Evolutionary conservation across 2,797 vertebrate genomes (phyloP), one percentile per base, ranked within the genome.

Genomic region (Lophius americanus): DNA sequence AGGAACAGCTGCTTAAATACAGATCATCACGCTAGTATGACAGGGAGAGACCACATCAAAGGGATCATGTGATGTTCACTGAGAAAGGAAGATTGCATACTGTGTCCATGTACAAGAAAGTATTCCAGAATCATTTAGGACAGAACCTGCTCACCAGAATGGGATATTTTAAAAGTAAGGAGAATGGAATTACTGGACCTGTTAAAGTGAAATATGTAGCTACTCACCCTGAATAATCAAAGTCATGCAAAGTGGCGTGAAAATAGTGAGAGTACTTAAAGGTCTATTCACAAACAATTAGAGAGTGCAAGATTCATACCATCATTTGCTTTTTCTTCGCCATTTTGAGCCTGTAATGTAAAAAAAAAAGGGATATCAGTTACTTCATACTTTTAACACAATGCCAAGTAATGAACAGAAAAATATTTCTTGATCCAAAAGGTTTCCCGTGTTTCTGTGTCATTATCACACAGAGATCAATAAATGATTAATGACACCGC

Each of bases 281-380:
- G 60, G 36, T 12, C 38, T 50, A 44, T 66, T 58, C 51, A 57
- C 48, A 57, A 75, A 71, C 73, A 66, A 38, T 11, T 23, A 32
- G 62, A 48, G 50, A 67, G 55, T 39, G 59, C 35, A 44, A 44
- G 60, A 64, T 11, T 71, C 93, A 92, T 70, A 93, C 94, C 94
- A 73, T 92, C 75, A 41, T 79, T 88, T 36, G 75, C 81, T 73
- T 81, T 75, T 69, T 93, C 91, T 60, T 92, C 69, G 59, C 89
- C 88, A n/a, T 89, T 90, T 57, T 91, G 84, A 49, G 57, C 87
- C 94, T 95, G 54, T 23, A 85, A 87, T 10, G 36, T 81, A 64
- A 81, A 73, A 58, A 86, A 78, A 38, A 78, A n/a, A 69, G 68
- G 3, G 35, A 14, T 0, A 51, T 86, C 43, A 81, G 62, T 60